Evolutionary conservation across 2,113 vertebrate species (phyloP), one percentile per base, ranked within the genome.

Genomic region (Cyanoderma ruficeps): DNA sequence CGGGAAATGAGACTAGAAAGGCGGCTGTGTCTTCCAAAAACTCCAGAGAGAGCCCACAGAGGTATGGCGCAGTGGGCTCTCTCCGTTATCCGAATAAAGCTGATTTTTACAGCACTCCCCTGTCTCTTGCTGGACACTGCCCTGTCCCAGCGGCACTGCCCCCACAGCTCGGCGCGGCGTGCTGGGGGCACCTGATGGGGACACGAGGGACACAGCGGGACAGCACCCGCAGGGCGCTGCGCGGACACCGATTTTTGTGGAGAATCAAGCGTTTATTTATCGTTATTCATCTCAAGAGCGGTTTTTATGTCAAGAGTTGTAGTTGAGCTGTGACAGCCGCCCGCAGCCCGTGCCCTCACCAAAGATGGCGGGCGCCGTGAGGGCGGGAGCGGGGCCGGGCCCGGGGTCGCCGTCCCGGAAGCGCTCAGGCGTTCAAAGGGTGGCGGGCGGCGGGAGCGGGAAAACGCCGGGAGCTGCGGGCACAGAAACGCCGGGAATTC

Each of bases 181-280:
- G 42, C 42, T 18, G 42, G 30, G 30, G 5, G 22, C 57, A 25
- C 57, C 15, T 18, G 59, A 27, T 3, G 59, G 59, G 25, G 24
- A 28, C 56, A 2, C 4, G 39, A 7, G 15, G 18, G 60, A 13
- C 37, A 41, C 57, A 37, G 20, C 47, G 13, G 11, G 10, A 4
- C 28, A 24, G 21, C 50, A 23, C 47, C 28, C 47, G 14, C 59
- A 22, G 24, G 24, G n/a, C 49, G 22, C 81, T 31, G 39, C 39
- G 10, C 39, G 6, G 16, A 5, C 3, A 13, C 55, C 24, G 20
- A 5, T 21, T 35, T 30, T 4, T 5, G 10, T 7, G 24, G 10
- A 16, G 28, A 55, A 33, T 1, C 6, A 6, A 4, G 8, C 12
- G 2, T 15, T 31, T 10, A 3, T 9, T 7, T 6, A 19, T 19